Conservation (phyloP, 2,888 invertebrate species). For the Acronicta leporina region DNA sequence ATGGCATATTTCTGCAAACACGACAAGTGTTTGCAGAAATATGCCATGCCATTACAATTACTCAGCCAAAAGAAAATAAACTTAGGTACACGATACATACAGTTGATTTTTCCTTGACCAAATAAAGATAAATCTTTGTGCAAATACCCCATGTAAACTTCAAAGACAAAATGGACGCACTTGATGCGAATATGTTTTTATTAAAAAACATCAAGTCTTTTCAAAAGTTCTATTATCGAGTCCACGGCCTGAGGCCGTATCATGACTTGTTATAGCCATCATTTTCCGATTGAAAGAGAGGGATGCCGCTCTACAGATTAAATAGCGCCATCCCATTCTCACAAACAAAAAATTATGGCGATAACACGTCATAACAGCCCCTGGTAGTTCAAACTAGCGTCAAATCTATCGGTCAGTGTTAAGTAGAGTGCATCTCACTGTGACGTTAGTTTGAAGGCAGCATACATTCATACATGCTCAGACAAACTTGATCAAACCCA, state of each 20-base stretch:
- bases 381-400: conserved; percentile 43
- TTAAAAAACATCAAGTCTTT: background rate
- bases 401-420: conserved; percentile 38
- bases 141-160: no score
- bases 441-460: conserved; percentile 50
- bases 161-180: no score
- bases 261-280: no score
- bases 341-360: no score
- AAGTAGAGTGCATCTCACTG: conserved; percentile 40
- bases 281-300: no score
- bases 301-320: no score
- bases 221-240: conserved; percentile 25
- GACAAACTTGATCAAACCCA: conserved; percentile 44
- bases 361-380: no score
- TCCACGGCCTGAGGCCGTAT: no score
- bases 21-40: no score
- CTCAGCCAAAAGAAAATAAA: background rate
- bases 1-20: background rate
- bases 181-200: background rate
- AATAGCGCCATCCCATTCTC: no score
- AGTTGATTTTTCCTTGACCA: conserved; percentile 1
- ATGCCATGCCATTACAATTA: no score
- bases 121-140: conserved; percentile 1
- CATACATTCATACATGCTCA: conserved; percentile 43
- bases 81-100: background rate